Base-by-base conservation (phyloP, 2,113 vertebrate species). In the Lophura nycthemera region DNA sequence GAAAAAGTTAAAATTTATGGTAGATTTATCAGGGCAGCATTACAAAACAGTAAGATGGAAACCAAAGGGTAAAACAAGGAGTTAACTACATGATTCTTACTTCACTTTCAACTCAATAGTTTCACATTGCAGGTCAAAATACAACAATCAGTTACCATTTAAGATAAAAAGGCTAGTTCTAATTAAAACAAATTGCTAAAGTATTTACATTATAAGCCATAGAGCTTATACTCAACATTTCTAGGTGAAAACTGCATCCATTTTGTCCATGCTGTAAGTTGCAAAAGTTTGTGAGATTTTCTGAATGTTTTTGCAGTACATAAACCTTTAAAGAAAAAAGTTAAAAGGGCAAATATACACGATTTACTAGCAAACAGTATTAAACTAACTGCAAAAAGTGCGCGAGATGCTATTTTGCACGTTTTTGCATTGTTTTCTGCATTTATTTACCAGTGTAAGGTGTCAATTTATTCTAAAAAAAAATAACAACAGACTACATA, bases 21-120 rank as follows among this genome's bases (percentile, higher is more conserved):
- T 14, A 86, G 70, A 40, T 90, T 95, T 82, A 71, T 50, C 43
- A 88, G 93, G 54, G 88, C 84, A 97, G 61, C 78, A 56, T 96
- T 95, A 97, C 78, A 96, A 95, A 97, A 90, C 80, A 95, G 94
- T 88, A 91, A 97, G 90, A 97, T 97, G 98, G 98, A 98, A 98
- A 98, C 98, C 98, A 98, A 98, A 98, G 97, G 98, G 98, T 98
- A 98, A 98, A 98, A 98, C 92, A 95, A 95, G 88, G 87, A 95
- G 79, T 96, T 88, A 95, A 90, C 95, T 96, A 72, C 52, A 54
- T 54, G 88, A 92, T 43, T 90, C 89, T 97, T 94, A 91, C 70
- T 94, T 95, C 84, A 95, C 92, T 95, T 95, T 91, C 32, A 95
- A 95, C 83, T 91, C 89, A 91, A 69, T 89, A 92, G 61, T 82